phyloP scores from a whole-genome alignment of 1,140 invertebrate genomes.

The Diabrotica undecimpunctata region DNA sequence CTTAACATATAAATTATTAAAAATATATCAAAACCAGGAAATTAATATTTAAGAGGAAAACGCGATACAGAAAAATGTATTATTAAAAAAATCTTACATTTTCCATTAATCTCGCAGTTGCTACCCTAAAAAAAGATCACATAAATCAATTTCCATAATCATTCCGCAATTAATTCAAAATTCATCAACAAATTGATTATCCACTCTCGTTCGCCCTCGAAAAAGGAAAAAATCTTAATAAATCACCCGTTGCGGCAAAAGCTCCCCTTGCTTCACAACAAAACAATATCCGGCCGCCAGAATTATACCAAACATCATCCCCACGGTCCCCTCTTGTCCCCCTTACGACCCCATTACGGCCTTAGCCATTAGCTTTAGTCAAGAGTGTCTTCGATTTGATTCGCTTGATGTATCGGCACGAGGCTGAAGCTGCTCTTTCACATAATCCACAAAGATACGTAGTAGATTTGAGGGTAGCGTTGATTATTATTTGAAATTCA shows the following conservation, averaged over 20 bases:
- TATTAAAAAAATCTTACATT: too few relatives aligned
- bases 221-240: neutral
- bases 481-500: neutral
- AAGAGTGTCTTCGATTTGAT: neutral
- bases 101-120: too few relatives aligned
- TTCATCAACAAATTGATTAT: slow-evolving; percentile 3
- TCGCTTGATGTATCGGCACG: neutral
- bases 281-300: neutral
- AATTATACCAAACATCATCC: slow-evolving; percentile 2
- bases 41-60: too few relatives aligned
- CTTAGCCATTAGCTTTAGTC: neutral
- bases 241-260: neutral
- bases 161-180: neutral
- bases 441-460: neutral
- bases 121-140: neutral
- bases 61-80: too few relatives aligned
- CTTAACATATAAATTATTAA: too few relatives aligned
- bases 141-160: slow-evolving; percentile 1
- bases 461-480: neutral
- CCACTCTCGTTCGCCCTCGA: neutral
- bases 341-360: neutral
- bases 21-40: too few relatives aligned
- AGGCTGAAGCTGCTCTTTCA: too few relatives aligned
- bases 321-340: neutral
- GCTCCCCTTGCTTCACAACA: neutral